Conservation (phyloP, 1,140 invertebrate species). For the Leptinotarsa texana region DNA sequence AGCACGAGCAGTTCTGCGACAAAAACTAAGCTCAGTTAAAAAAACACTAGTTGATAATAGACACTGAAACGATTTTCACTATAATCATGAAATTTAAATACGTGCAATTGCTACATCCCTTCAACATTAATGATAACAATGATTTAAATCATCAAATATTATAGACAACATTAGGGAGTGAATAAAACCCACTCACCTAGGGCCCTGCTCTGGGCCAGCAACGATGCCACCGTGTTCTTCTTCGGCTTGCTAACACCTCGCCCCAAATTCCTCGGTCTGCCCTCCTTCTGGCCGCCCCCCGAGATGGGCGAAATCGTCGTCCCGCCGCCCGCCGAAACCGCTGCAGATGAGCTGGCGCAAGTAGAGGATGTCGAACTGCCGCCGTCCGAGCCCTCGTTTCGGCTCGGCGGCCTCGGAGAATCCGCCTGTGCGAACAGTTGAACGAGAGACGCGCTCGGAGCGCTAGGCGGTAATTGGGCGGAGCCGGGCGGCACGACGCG, state of each 20-base stretch:
- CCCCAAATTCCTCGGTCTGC: constrained; percentile 77
- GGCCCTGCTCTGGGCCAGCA: constrained; percentile 80
- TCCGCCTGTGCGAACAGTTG: constrained; percentile 63
- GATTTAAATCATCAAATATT: no score
- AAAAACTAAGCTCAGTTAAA: no score
- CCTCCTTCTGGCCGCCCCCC: constrained; percentile 65
- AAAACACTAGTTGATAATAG: no score
- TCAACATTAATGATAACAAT: no score
- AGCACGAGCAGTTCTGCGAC: no score
- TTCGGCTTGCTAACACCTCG: constrained; percentile 85
- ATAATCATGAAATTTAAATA: no score
- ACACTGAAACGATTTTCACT: no score
- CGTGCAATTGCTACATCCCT: no score
- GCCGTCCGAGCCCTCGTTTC: constrained; percentile 55
- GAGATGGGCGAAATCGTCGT: constrained; percentile 34
- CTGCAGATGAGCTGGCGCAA: constrained; percentile 33
- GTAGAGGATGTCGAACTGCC: constrained; percentile 66
- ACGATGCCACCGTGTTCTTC: constrained; percentile 87
- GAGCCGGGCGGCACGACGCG: constrained; percentile 64
- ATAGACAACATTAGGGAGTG: neutral
- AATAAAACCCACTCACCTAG: constrained; percentile 60
- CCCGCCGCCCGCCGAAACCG: constrained; percentile 30
- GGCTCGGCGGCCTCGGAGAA: constrained; percentile 62
- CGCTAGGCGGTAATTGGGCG: constrained; percentile 54
- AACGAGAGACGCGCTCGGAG: constrained; percentile 60